Evolutionary conservation across 2,888 invertebrate genomes (phyloP), one percentile per base, ranked within the genome.

Genomic region (Koerneria pararmatus): DNA sequence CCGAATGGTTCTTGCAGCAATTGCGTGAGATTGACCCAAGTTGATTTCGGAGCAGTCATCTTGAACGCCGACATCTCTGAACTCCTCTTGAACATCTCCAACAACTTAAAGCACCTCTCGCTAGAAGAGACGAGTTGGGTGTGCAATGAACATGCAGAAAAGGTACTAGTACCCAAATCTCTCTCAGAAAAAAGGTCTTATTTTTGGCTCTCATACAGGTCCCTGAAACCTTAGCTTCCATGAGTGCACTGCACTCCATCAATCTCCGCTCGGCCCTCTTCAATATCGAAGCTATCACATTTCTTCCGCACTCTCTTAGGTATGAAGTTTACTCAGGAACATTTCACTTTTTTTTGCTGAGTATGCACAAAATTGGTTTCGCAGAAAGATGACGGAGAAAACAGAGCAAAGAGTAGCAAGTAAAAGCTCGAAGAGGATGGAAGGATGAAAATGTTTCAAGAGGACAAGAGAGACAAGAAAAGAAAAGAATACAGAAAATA

Each of bases 41-140:
- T 74, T 31, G 69, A 74, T 37, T 59, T 74, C 2, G 68, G 68
- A 2, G 70, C 69, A 2, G 67, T 66, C 27, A 74, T 74, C 56
- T 60, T 74, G 19, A 65, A 66, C 41, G 72, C 68, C 22, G 71
- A 74, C 61, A 62, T 74, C 29, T 46, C 59, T 3, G 35, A 34
- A 19, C 49, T 71, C 0, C 66, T 74, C 6, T 58, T 64, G 15
- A 24, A 46, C 19, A 63, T 74, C 0, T 66, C 71, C 19, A 29
- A 4, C 8, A 54, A 65, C 1, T 49, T 74, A 19, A 57, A 64
- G 32, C 67, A 68, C 32, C 62, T 74, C 11, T 72, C 71, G 3
- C 63, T 74, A 11, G 72, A 74, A 32, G 74, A 74, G 34, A 69
- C 74, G 2, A 68, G 66, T 49, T 74, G 74, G 74, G 58, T 69